phyloP scores from a whole-genome alignment of 2,888 invertebrate genomes.

The Margaritifera margaritifera region DNA sequence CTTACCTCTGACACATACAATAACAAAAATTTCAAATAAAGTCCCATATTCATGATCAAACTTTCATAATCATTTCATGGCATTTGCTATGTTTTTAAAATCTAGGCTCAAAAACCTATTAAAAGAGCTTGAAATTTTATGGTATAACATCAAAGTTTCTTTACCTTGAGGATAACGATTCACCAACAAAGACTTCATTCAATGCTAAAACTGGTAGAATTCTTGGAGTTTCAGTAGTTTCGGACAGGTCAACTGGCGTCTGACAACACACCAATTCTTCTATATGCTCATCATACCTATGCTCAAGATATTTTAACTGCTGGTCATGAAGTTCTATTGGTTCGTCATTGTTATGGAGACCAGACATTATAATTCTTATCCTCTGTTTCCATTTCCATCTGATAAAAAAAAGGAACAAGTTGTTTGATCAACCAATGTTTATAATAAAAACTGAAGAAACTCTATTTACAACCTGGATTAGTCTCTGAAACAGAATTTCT shows the following conservation, averaged over 20 bases:
- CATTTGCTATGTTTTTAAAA: not conserved
- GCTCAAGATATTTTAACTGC: conserved; percentile 76
- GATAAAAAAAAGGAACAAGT: conserved; percentile 24
- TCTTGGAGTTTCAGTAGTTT: conserved; percentile 26
- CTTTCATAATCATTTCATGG: too few relatives aligned
- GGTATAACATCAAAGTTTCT: not conserved
- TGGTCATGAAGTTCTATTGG: conserved; percentile 85
- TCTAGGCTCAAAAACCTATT: not conserved
- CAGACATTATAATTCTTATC: conserved; percentile 89
- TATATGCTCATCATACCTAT: conserved; percentile 73
- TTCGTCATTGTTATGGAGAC: conserved; percentile 78
- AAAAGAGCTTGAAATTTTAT: not conserved
- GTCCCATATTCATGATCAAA: too few relatives aligned
- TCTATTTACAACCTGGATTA: too few relatives aligned
- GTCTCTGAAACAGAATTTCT: too few relatives aligned
- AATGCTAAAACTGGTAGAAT: conserved; percentile 91
- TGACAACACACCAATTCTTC: conserved; percentile 49
- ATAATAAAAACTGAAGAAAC: too few relatives aligned
- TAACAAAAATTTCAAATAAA: too few relatives aligned
- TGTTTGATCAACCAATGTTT: too few relatives aligned
- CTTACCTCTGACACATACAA: too few relatives aligned
- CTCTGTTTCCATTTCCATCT: conserved; percentile 91
- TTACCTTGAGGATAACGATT: conserved; percentile 88
- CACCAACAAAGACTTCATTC: conserved; percentile 99
- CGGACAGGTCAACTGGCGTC: conserved; percentile 22